Conservation (phyloP, 2,797 vertebrate genomes). For the Manis pentadactyla region DNA sequence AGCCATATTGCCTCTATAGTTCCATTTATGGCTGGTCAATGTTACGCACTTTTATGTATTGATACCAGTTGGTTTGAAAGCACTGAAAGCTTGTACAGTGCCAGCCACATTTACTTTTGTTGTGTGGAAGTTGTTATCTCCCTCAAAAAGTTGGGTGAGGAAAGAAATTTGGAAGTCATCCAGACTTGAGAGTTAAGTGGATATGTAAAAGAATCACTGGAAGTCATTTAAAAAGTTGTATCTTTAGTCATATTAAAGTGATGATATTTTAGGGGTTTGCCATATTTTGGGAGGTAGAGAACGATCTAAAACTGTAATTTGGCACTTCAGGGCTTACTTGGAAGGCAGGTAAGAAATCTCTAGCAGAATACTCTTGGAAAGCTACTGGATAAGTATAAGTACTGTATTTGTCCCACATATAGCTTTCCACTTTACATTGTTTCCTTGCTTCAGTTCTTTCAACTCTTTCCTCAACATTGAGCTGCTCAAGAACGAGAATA, state of each 20-base stretch:
- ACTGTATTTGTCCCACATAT: neutral
- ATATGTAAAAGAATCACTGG: conserved; percentile 8
- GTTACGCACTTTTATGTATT: neutral
- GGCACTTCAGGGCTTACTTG: neutral
- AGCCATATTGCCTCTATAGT: neutral
- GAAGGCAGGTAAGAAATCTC: neutral
- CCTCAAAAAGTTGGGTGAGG: neutral
- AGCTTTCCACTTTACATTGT: neutral
- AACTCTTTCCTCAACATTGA: neutral
- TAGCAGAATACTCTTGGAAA: neutral
- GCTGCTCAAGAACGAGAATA: neutral
- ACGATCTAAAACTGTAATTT: neutral
- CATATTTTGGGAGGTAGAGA: neutral
- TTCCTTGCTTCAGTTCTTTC: neutral
- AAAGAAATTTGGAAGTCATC: conserved; percentile 36
- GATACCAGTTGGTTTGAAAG: neutral
- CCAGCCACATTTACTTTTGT: neutral
- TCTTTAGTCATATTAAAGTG: neutral
- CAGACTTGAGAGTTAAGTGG: neutral
- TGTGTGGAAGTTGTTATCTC: neutral
- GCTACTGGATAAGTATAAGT: neutral
- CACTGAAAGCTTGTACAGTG: neutral
- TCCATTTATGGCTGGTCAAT: neutral
- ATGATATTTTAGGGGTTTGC: neutral
- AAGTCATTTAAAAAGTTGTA: neutral